Evolutionary conservation across 2,797 vertebrate species (phyloP).

Genomic region (Cryptoprocta ferox): DNA sequence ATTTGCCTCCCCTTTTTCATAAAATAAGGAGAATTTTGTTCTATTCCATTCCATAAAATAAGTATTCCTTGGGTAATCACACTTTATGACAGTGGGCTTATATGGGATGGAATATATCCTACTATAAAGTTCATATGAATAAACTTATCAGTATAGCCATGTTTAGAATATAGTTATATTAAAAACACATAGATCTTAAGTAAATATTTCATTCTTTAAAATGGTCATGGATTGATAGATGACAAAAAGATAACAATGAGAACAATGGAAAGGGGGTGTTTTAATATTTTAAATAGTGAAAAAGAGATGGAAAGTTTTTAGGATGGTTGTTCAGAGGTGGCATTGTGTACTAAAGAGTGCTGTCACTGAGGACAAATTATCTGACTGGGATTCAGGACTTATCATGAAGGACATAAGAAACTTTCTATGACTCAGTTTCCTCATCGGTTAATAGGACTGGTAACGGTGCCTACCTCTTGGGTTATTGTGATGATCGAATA

Average conservation of each 20-base stretch:
- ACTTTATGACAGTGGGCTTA: background rate
- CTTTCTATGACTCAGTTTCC: background rate
- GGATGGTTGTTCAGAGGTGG: fast-evolving
- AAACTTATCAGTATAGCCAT: background rate
- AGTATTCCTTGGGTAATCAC: background rate
- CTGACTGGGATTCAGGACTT: background rate
- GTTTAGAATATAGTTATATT: background rate
- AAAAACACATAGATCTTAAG: background rate
- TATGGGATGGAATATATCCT: background rate
- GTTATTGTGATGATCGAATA: background rate
- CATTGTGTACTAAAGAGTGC: background rate
- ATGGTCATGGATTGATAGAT: background rate
- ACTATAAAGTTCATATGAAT: background rate
- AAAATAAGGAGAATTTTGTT: background rate
- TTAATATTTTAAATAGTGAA: background rate
- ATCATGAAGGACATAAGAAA: background rate
- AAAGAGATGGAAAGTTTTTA: background rate
- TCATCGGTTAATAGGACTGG: background rate
- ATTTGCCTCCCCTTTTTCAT: background rate
- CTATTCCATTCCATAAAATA: background rate
- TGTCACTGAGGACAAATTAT: background rate
- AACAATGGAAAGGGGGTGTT: background rate
- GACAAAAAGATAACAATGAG: background rate
- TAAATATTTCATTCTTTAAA: background rate
- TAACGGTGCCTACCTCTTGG: background rate